Base-by-base conservation (phyloP, 2,888 invertebrate species). In the Selenia dentaria region DNA sequence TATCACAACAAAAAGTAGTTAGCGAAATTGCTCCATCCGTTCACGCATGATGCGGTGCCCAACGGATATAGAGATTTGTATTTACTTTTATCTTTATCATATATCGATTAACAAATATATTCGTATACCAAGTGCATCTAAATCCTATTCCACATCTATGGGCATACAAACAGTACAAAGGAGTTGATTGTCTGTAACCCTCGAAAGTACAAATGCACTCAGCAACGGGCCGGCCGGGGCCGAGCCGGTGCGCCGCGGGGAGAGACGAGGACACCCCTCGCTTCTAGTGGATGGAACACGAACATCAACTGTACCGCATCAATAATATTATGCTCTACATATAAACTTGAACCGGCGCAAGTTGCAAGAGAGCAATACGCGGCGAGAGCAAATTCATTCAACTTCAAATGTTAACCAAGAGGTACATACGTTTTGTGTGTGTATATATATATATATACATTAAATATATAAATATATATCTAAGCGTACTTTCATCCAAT, bases 291-390 rank as follows among this genome's bases (percentile, higher is more conserved):
- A 44, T 42, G 39, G 31, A 37, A 31, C n/a, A 29, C 38, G 12
- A 42, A 49, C 34, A 49, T 53, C 53, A 51, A 53, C 53, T 49
- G 46, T 51, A 46, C 45, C 42, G 37, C 45, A 51, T 47, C 41
- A 44, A 54, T 51, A 49, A 44, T 22, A 22, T 22, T 8, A 22
- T 41, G 45, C 26, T 39, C 27, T 13, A 6, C 28, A 33, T 43
- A n/a, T 25, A 33, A 18, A 16, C n/a, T 12, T 22, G 5, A n/a
- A 8, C 6, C 20, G 24, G 28, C 8, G 12, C 26, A 40, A 49
- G 48, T 32, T 6, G 41, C 2, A 28, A 37, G 14, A 24, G 16
- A 16, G n/a, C n/a, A n/a, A n/a, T n/a, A n/a, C n/a, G n/a, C n/a
- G n/a, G n/a, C 2, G 6, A n/a, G 6, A 4, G 12, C 1, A 27